Conservation (phyloP, 1,140 invertebrate genomes). For the Zaprionus ornatus region DNA sequence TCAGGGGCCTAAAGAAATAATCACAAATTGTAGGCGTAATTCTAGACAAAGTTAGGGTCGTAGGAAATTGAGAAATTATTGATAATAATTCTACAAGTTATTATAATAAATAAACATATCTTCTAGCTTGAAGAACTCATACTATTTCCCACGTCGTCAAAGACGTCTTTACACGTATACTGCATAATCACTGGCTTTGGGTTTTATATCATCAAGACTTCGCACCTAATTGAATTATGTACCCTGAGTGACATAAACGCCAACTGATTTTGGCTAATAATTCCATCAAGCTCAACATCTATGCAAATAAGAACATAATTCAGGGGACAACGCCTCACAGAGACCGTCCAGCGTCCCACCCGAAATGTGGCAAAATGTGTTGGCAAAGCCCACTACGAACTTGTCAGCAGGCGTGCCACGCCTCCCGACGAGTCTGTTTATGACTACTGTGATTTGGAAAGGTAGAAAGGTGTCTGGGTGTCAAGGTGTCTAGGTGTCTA, state of each 20-base stretch:
- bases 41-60: neutral
- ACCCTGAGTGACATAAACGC: slow-evolving; percentile 59
- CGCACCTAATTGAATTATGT: slow-evolving; percentile 71
- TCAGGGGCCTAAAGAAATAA: neutral
- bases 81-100: neutral
- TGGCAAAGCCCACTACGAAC: slow-evolving; percentile 34
- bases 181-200: neutral
- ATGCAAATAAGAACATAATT: slow-evolving; percentile 35
- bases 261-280: slow-evolving; percentile 61
- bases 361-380: slow-evolving; percentile 17
- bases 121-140: no score
- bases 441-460: slow-evolving; percentile 52
- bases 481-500: neutral
- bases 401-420: slow-evolving; percentile 36
- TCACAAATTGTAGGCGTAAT: neutral
- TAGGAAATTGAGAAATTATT: neutral
- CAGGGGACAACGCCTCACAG: slow-evolving; percentile 22
- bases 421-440: slow-evolving; percentile 33
- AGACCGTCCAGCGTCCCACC: slow-evolving; percentile 28
- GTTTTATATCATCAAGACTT: slow-evolving; percentile 3
- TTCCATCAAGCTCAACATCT: slow-evolving; percentile 58
- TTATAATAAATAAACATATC: neutral
- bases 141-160: neutral
- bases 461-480: slow-evolving; percentile 14
- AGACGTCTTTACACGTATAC: no score